phyloP scores from a whole-genome alignment of 2,797 vertebrate genomes.

The Atherinosoma microstoma region DNA sequence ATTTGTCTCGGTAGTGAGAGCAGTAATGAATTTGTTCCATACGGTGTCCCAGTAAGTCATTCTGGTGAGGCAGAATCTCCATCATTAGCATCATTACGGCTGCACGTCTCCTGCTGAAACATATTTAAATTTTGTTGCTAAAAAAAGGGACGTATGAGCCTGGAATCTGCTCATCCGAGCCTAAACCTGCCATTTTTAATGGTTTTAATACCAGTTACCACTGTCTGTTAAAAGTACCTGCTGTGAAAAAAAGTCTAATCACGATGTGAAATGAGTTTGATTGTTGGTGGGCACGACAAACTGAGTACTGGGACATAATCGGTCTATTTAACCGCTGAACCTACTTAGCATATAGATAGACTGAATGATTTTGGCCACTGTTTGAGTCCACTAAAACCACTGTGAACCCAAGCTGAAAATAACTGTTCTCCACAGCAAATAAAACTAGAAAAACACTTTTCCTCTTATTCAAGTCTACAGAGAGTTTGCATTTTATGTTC shows the following conservation, averaged over 20 bases:
- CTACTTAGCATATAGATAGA: conserved; percentile 24
- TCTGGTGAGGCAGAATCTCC: neutral
- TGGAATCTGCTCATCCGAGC: neutral
- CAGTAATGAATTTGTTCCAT: neutral
- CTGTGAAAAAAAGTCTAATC: conserved; percentile 10
- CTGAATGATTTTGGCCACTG: neutral
- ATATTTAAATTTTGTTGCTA: neutral
- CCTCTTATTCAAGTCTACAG: conserved; percentile 4
- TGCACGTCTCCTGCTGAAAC: neutral
- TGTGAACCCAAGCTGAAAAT: conserved; percentile 8
- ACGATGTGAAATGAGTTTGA: neutral
- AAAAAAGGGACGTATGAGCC: conserved; percentile 1
- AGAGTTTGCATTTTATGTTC: conserved; percentile 19
- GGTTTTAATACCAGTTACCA: conserved; percentile 1
- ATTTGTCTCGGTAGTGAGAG: neutral
- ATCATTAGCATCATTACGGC: conserved; percentile 5
- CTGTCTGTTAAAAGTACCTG: neutral
- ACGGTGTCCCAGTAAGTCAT: conserved; percentile 1
- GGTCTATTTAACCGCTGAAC: conserved; percentile 8
- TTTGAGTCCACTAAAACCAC: conserved; percentile 20
- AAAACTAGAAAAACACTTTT: neutral
- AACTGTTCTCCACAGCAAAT: conserved; percentile 6
- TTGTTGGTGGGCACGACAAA: neutral
- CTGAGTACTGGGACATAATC: neutral
- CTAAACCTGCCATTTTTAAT: neutral